Evolutionary conservation across 2,113 vertebrate genomes (phyloP), one percentile per base, ranked within the genome.

Genomic region (Typhlomys cinereus): DNA sequence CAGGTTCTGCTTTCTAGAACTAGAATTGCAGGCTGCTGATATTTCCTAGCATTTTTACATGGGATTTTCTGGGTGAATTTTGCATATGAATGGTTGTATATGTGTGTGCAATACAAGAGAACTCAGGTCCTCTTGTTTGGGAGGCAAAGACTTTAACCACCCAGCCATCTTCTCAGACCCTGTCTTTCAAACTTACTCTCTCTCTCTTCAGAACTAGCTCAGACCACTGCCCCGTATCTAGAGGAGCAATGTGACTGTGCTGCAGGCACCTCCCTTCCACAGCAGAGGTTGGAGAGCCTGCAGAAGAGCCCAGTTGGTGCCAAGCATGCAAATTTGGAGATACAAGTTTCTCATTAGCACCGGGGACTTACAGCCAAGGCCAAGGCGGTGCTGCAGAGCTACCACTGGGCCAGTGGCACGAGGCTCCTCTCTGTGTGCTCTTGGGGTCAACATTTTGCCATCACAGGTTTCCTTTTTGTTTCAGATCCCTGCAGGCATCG

Each of bases 401-500:
- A 7, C 80, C 69, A 36, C 29, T 74, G 17, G n/a, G 44, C 39
- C 20, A 23, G 2, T 4, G 4, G 36, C 44, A 7, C 14, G 5
- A 17, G 5, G 20, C 10, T 5, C 12, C 39, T 39, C n/a, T 20
- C 39, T 25, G 27, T 9, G 4, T 0, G 5, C 5, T 71, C 48
- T 85, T 9, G 11, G 3, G 29, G 41, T 31, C n/a, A n/a, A 3
- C 25, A 48, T 25, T 20, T 61, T 15, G 0, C 14, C 6, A 10
- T 20, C 36, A 13, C 12, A 11, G 21, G 59, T 78, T 31, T 85
- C 70, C 93, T 61, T 70, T 95, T 67, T n/a, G 0, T 8, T 94
- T 52, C 95, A 99, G 99, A 97, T 99, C 52, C 98, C 99, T 17
- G 75, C 98, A 12, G 98, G 99, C 50, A 92, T 99, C 96, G 98